Percentiles rank a stretch among this genome's conserved stretches.
phyloP scores from a whole-genome alignment of 2,888 invertebrate species.

The Andrena chrysosceles region DNA sequence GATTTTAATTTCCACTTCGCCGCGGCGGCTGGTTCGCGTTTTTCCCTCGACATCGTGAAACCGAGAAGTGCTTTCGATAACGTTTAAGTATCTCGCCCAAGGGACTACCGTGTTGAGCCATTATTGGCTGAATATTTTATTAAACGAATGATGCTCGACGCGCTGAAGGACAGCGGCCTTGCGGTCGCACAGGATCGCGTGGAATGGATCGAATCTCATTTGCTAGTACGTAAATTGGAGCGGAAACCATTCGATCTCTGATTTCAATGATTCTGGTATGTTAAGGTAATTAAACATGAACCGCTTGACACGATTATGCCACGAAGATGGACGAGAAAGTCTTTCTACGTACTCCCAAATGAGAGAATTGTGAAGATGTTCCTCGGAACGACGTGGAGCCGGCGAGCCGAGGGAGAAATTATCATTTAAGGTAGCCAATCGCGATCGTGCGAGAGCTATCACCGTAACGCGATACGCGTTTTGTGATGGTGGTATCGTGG shows the following conservation, averaged over 20 bases:
- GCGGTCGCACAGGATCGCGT: background rate
- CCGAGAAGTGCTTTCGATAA: slow-evolving; percentile 52
- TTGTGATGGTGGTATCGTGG: slow-evolving; percentile 45
- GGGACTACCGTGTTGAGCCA: slow-evolving; percentile 39
- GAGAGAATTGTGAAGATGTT: background rate
- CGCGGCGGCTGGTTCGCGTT: slow-evolving; percentile 18
- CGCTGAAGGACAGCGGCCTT: background rate
- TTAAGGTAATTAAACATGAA: too few species aligned
- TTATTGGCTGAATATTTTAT: slow-evolving; percentile 64
- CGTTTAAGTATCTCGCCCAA: slow-evolving; percentile 48
- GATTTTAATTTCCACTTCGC: slow-evolving; percentile 54
- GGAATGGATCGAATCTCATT: slow-evolving; percentile 29
- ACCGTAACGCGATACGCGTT: slow-evolving; percentile 47
- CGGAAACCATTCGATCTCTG: background rate
- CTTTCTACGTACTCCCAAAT: background rate
- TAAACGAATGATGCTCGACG: slow-evolving; percentile 46
- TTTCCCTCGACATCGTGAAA: slow-evolving; percentile 29
- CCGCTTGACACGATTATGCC: too few species aligned
- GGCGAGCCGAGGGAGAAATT: slow-evolving; percentile 26
- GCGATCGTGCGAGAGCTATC: slow-evolving; percentile 9
- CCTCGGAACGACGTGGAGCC: background rate
- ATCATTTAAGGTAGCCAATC: slow-evolving; percentile 17
- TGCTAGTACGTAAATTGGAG: background rate
- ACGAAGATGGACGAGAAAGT: background rate
- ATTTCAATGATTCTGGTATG: slow-evolving; percentile 9